These are phyloP conservation scores for Thalassophryne amazonica DNA, from an alignment of 2,797 vertebrate genomes.

Conservation along the genomic window DNA sequence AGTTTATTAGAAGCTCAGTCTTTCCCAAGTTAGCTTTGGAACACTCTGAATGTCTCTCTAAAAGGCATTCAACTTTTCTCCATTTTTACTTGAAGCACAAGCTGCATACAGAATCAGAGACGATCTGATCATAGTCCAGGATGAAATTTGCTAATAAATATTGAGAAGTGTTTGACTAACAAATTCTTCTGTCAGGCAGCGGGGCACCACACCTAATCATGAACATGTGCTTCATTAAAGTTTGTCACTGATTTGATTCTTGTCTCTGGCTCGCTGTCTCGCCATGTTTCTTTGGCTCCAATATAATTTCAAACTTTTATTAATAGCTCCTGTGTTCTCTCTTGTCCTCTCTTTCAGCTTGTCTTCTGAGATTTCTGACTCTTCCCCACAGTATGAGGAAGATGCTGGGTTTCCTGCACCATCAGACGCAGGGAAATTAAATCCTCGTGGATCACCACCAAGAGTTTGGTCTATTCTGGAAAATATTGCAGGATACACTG, in stretches of 20 bases:
- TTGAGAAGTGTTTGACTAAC: constrained; percentile 2
- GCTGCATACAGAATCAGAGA: too few species aligned
- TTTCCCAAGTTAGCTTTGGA: too few species aligned
- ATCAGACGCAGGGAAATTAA: neutral
- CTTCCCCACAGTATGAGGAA: neutral
- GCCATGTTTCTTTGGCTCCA: neutral
- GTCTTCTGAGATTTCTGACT: constrained; percentile 13
- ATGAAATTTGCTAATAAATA: constrained; percentile 15
- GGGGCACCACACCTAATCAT: constrained; percentile 17
- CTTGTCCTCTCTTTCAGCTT: constrained; percentile 13
- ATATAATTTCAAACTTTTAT: constrained; percentile 16
- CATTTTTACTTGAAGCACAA: too few species aligned
- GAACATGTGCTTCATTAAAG: constrained; percentile 19
- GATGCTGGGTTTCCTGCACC: neutral
- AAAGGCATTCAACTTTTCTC: too few species aligned
- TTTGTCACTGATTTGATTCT: constrained; percentile 32
- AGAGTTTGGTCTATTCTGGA: neutral
- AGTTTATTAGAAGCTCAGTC: too few species aligned
- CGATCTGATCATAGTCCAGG: neutral
- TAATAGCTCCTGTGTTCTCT: constrained; percentile 3
- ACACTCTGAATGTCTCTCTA: too few species aligned
- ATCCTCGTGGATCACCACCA: neutral
- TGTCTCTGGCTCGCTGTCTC: neutral
- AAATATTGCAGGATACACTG: neutral
- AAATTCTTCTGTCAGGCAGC: constrained; percentile 20